These are phyloP conservation scores for honey bee (Apis mellifera) DNA, from an alignment of 1,140 invertebrate species.

Conservation along the genomic window Amel_HAv3.1 CM009940.2:2604501-2605000, in stretches of 20 bases:
- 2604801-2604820: not conserved
- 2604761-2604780: not conserved
- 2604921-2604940: not conserved
- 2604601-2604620: too few species aligned
- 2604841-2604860: not conserved
- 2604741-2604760: not conserved
- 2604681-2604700: too few species aligned
- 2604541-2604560: too few species aligned
- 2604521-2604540: too few species aligned
- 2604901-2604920: not conserved
- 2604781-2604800: not conserved
- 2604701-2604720: too few species aligned
- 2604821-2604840: not conserved
- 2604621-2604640: too few species aligned
- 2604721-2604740: too few species aligned
- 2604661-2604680: too few species aligned
- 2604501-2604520: too few species aligned
- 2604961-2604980: not conserved
- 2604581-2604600: too few species aligned
- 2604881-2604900: not conserved
- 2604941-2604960: not conserved
- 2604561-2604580: too few species aligned
- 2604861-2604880: not conserved
- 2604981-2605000: conserved; percentile 35
- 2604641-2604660: too few species aligned